Percentiles rank a stretch among this genome's conserved stretches.
Conservation (phyloP, 2,113 vertebrate genomes). For the Copsychus sechellarum region DNA sequence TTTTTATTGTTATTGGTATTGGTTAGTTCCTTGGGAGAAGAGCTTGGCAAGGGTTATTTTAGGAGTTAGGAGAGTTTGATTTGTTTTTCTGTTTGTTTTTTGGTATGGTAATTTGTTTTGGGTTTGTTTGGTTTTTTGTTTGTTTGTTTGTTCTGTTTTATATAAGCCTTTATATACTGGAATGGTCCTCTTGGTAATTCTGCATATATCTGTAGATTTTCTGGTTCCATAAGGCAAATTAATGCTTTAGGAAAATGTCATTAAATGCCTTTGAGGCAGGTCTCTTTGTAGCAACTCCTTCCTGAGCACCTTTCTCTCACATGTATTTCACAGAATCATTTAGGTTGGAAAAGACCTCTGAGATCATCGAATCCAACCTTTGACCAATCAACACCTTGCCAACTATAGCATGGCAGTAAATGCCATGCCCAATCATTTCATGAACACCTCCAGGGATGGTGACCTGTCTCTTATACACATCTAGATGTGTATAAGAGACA, state of each 20-base stretch:
- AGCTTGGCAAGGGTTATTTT: neutral
- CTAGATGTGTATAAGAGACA: too few species aligned
- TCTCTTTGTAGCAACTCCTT: neutral
- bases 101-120: neutral
- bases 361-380: neutral
- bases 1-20: neutral
- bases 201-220: neutral
- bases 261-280: neutral
- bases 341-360: neutral
- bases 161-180: neutral
- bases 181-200: neutral
- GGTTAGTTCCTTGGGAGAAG: neutral
- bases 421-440: neutral
- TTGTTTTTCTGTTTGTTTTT: neutral
- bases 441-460: neutral
- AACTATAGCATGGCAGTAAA: neutral
- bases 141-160: neutral
- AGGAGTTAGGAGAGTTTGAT: fast-evolving
- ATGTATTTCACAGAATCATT: too few species aligned
- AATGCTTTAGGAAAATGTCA: neutral
- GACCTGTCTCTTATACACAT: too few species aligned
- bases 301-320: neutral
- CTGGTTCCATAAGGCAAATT: neutral
- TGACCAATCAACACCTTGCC: neutral
- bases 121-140: neutral